Evolutionary conservation across 1,140 invertebrate species (phyloP).

Genomic region (Anadara kagoshimensis): DNA sequence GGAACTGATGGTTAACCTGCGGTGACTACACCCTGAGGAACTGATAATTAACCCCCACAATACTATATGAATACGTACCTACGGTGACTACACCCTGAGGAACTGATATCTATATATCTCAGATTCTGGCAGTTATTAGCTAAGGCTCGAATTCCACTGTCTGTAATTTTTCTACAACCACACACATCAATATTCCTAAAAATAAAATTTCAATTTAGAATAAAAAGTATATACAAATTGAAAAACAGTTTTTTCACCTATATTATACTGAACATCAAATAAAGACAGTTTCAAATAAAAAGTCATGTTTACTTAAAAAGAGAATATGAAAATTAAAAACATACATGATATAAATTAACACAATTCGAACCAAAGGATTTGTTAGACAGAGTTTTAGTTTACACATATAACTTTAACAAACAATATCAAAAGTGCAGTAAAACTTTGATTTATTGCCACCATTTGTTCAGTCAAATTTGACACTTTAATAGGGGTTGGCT

Average conservation of each 20-base stretch:
- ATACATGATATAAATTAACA: too few species aligned
- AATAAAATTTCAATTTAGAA: conserved; percentile 15
- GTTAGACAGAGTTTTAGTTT: too few species aligned
- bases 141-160: conserved; percentile 62
- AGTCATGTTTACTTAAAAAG: too few species aligned
- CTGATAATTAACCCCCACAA: background rate
- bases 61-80: background rate
- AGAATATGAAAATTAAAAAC: too few species aligned
- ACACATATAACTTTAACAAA: too few species aligned
- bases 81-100: conserved; percentile 54
- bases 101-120: conserved; percentile 69
- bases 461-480: too few species aligned
- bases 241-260: background rate
- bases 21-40: background rate
- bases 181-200: conserved; percentile 68
- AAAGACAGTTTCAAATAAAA: too few species aligned
- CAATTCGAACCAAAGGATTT: too few species aligned
- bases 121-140: conserved; percentile 66
- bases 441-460: too few species aligned
- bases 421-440: too few species aligned
- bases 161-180: conserved; percentile 67
- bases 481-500: too few species aligned
- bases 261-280: too few species aligned
- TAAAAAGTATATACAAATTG: background rate
- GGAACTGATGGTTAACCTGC: background rate